A percentile compares a stretch with the other conserved stretches of the same genome.
Evolutionary conservation across 2,888 invertebrate species (phyloP).

Genomic region (Conomelus anceps): DNA sequence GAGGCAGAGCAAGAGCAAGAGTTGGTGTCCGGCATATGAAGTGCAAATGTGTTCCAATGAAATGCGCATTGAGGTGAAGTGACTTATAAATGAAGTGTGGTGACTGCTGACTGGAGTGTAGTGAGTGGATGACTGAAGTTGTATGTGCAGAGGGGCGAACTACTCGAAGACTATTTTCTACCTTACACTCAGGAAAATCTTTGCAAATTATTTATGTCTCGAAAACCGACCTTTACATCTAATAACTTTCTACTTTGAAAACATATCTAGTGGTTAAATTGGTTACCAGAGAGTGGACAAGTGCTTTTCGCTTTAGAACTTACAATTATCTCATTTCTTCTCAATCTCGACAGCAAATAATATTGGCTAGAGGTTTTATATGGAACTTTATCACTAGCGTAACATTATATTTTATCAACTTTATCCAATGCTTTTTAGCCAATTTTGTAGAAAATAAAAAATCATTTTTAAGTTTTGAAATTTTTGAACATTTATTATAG

Average conservation of each 20-base stretch:
- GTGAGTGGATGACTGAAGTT: conserved; percentile 18
- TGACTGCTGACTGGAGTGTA: background rate
- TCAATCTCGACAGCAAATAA: background rate
- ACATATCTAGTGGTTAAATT: conserved; percentile 27
- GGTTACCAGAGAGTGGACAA: conserved; percentile 26
- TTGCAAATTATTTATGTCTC: background rate
- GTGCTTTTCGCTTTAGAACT: conserved; percentile 9
- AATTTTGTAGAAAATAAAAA: background rate
- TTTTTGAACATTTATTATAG: too few relatives aligned
- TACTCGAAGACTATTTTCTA: conserved; percentile 22
- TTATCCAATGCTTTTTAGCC: background rate
- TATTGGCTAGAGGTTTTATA: too few relatives aligned
- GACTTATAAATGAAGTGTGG: background rate
- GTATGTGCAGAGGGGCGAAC: conserved; percentile 26
- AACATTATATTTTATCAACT: background rate
- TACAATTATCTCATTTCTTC: background rate
- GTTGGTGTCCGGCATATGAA: conserved; percentile 25
- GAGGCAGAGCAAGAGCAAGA: conserved; percentile 31
- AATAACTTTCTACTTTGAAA: conserved; percentile 9
- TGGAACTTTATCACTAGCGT: too few relatives aligned
- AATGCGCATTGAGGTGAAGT: conserved; percentile 20
- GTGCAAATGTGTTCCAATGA: conserved; percentile 28
- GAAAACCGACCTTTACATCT: background rate
- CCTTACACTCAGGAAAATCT: conserved; percentile 24
- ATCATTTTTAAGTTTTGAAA: background rate